phyloP scores from a whole-genome alignment of 1,140 invertebrate genomes.

The Drosophila biarmipes region DNA sequence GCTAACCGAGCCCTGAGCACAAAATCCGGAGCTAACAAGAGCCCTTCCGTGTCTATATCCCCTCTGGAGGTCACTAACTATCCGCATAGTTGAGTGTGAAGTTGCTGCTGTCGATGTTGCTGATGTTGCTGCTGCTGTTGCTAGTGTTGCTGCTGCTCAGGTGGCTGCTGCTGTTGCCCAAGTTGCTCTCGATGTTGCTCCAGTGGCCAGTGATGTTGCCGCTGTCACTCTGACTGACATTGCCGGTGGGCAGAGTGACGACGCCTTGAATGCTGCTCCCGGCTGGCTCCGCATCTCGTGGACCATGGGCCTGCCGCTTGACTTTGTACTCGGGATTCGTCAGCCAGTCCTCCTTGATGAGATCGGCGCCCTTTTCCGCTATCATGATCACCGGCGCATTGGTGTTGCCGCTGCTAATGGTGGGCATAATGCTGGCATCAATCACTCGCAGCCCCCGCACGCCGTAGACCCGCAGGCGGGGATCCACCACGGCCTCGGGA shows the following conservation, averaged over 20 bases:
- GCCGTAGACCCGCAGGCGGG: conserved; percentile 91
- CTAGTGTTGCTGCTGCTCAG: not conserved
- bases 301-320: conserved; percentile 42
- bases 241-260: not conserved
- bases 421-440: conserved; percentile 96
- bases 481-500: conserved; percentile 92
- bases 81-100: conserved; percentile 9
- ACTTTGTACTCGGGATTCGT: conserved; percentile 82
- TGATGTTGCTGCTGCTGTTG: conserved; percentile 8
- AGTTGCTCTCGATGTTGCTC: conserved; percentile 13
- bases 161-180: conserved; percentile 6
- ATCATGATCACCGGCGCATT: conserved; percentile 95
- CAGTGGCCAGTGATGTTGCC: not conserved
- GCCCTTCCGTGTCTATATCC: not conserved
- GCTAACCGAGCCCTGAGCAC: conserved; percentile 54
- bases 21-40: conserved; percentile 26
- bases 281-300: conserved; percentile 30
- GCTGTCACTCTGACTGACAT: not conserved
- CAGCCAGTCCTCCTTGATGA: conserved; percentile 91
- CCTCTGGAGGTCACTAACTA: conserved; percentile 14
- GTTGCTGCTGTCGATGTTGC: conserved; percentile 15
- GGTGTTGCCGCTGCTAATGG: conserved; percentile 92
- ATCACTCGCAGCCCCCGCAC: conserved; percentile 91
- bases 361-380: conserved; percentile 92
- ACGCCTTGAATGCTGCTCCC: conserved; percentile 30